A percentile compares a stretch with the other conserved stretches of the same genome.
Conservation (phyloP, 2,888 invertebrate species). For the Parnassius glacialis region DNA sequence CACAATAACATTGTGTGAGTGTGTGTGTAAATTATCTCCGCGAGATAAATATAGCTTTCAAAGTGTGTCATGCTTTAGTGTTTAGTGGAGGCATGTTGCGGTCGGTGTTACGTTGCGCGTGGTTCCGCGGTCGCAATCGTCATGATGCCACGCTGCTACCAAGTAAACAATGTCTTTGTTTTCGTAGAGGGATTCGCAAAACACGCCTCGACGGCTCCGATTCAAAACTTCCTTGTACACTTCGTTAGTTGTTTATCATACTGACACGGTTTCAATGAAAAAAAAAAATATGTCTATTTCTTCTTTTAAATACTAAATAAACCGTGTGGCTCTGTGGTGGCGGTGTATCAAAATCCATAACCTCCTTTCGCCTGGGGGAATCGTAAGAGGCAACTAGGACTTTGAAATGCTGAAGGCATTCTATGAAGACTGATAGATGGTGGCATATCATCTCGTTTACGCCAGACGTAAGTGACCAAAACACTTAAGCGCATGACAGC, state of each 20-base stretch:
- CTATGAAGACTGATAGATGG: too few relatives aligned
- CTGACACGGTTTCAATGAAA: too few relatives aligned
- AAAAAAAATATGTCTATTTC: too few relatives aligned
- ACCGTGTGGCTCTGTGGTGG: too few relatives aligned
- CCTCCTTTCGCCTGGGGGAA: too few relatives aligned
- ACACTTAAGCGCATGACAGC: too few relatives aligned
- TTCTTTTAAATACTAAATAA: too few relatives aligned
- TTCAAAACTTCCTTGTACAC: constrained; percentile 19
- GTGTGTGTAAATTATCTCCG: constrained; percentile 4
- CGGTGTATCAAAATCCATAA: too few relatives aligned
- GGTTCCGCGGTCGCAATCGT: constrained; percentile 1
- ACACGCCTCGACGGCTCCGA: constrained; percentile 17
- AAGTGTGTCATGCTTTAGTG: constrained; percentile 23
- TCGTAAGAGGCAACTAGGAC: too few relatives aligned
- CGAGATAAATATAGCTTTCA: constrained; percentile 14
- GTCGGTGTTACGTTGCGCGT: constrained; percentile 29
- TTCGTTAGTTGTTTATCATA: constrained; percentile 1
- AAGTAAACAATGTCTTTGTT: constrained; percentile 64
- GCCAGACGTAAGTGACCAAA: too few relatives aligned
- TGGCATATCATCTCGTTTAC: too few relatives aligned
- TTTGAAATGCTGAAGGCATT: too few relatives aligned
- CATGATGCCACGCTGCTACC: constrained; percentile 17
- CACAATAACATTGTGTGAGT: constrained; percentile 8
- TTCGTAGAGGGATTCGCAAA: constrained; percentile 28
- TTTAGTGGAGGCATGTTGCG: constrained; percentile 14